Evolutionary conservation across 2,113 vertebrate genomes (phyloP).

Genomic region (Danio rerio): DNA sequence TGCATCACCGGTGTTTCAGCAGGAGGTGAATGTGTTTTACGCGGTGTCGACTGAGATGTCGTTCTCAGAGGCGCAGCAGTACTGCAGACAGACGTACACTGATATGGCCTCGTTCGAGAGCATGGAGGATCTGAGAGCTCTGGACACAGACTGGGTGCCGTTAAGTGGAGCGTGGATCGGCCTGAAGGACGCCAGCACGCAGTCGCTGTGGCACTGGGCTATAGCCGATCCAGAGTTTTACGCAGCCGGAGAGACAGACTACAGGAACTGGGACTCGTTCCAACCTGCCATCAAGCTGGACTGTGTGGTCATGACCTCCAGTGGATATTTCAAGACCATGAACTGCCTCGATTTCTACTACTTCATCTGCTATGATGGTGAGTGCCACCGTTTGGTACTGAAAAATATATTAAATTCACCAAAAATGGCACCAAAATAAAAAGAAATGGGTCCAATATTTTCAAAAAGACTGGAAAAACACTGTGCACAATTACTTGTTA

Average conservation of each 20-base stretch:
- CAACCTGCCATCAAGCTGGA: background rate
- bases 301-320: background rate
- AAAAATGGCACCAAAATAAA: too few relatives aligned
- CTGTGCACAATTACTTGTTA: too few relatives aligned
- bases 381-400: background rate
- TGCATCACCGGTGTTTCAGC: background rate
- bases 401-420: too few relatives aligned
- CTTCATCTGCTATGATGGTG: conserved; percentile 52
- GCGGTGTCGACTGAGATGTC: background rate
- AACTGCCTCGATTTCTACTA: background rate
- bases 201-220: conserved; percentile 36
- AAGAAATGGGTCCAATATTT: too few relatives aligned
- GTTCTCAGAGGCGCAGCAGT: conserved; percentile 1
- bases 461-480: too few relatives aligned
- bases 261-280: background rate
- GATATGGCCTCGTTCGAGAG: conserved; percentile 25
- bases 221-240: background rate
- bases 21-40: background rate
- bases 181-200: background rate
- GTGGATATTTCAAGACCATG: background rate
- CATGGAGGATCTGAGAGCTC: background rate
- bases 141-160: background rate
- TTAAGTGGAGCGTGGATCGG: background rate
- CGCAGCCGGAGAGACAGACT: background rate
- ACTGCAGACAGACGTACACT: conserved; percentile 34